Base-by-base conservation (phyloP, 2,888 invertebrate genomes). In the Hetaerina titia region DNA sequence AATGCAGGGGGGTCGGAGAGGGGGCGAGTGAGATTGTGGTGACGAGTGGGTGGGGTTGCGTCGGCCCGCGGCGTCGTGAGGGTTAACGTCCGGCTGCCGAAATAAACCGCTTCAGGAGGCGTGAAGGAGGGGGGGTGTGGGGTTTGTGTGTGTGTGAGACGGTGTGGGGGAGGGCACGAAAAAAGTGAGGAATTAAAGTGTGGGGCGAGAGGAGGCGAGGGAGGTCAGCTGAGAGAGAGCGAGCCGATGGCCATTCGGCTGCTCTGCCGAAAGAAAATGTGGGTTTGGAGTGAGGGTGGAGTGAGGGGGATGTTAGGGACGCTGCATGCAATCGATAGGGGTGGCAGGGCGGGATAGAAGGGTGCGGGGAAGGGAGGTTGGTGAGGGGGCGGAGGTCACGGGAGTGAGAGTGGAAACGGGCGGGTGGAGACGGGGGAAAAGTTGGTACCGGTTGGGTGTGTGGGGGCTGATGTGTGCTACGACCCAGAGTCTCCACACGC, bases 1-100 rank as follows among this genome's bases (percentile, higher is more conserved):
- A 25, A 25, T 9, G 25, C n/a, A 5, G 74, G 45, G 69, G 7
- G 69, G 69, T 8, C 9, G 69, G n/a, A n/a, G n/a, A n/a, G 11
- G 5, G 69, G 22, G 69, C 19, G 69, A n/a, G 69, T 6, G 25
- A 25, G 25, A 81, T n/a, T 13, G 13, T 13, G 74, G 15, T 25
- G 69, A 69, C n/a, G 69, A 22, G 25, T 81, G 81, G 81, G 81
- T 31, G 81, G 81, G 81, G 81, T 15, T 64, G 22, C 64, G 17
- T 19, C 19, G 64, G 60, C 60, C 31, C 81, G 81, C 31, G 81
- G 31, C 81, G 81, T 31, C 31, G 9, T 7, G 81, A 81, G 81
- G 81, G 81, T 81, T 25, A 81, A 81, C 81, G 81, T 81, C 81
- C 81, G 81, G 81, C 81, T 13, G 81, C 81, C 81, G 81, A 31